Evolutionary conservation across 2,113 vertebrate genomes (phyloP), one percentile per base, ranked within the genome.

Genomic region (Nycticebus coucang): DNA sequence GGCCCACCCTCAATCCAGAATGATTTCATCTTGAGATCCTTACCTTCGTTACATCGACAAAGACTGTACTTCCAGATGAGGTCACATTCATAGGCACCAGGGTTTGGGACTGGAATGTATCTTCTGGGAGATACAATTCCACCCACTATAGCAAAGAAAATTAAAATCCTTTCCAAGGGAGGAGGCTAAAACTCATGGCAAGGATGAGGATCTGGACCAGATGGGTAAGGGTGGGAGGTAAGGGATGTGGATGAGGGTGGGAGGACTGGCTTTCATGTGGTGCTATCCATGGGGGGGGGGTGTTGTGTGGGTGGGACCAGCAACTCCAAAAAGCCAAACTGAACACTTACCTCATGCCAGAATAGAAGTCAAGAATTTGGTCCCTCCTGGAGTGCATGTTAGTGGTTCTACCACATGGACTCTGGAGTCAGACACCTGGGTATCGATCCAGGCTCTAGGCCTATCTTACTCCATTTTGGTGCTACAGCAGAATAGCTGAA

Each of bases 31-130:
- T 81, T 93, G 55, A 64, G 53, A 77, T 62, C 15, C 8, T 87
- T 87, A 78, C 77, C 94, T 91, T 86, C 93, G 60, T 81, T 59
- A 75, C 11, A 68, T 69, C 50, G 53, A 26, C 87, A 60, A 69
- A 96, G 81, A 75, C 24, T 87, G 13, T 78, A 12, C 79, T 85
- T 86, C 13, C 30, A 45, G 85, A 21, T 45, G 24, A 85, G 37
- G 57, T 81, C 74, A 85, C 21, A 37, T 50, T 80, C 66, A 90
- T 15, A 62, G 78, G 37, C 45, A 80, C 28, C 50, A 19, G 14
- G 41, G 3, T 11, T 41, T 60, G 68, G 9, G 64, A 60, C 87
- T 33, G 59, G 53, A 17, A 64, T 10, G 53, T 41, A 71, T 5
- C 21, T 69, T 37, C 18, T 26, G 10, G 28, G 19, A 19, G 71